Evolutionary conservation across 2,113 vertebrate species (phyloP).

Genomic region (Todiramphus saurophagus): DNA sequence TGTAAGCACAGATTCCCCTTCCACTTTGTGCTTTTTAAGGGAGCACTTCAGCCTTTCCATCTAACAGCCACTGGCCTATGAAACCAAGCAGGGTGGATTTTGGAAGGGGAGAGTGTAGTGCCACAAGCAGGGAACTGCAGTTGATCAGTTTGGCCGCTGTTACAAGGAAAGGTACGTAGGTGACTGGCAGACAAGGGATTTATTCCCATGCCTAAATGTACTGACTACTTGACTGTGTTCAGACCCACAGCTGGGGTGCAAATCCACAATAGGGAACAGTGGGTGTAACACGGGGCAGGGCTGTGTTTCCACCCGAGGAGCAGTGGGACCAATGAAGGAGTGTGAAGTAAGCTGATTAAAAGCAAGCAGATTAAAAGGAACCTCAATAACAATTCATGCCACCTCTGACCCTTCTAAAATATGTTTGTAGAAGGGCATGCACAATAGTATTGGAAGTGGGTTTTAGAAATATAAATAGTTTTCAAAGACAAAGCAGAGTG

Average conservation of each 20-base stretch:
- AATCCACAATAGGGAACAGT: neutral
- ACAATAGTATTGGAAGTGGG: neutral
- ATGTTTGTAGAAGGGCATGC: fast-evolving
- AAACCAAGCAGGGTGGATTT: neutral
- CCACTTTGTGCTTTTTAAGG: neutral
- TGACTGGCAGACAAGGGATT: neutral
- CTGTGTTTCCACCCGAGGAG: neutral
- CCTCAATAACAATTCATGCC: neutral
- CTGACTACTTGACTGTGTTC: neutral
- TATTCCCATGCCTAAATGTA: neutral
- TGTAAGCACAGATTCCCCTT: neutral
- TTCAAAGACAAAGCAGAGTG: neutral
- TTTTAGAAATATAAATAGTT: neutral
- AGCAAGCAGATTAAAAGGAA: neutral
- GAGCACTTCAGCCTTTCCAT: neutral
- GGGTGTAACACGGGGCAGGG: fast-evolving
- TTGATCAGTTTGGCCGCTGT: neutral
- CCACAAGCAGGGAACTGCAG: neutral
- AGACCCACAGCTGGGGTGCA: neutral
- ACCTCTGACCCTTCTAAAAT: neutral
- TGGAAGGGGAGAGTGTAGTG: neutral
- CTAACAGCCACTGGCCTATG: neutral
- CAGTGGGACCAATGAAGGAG: neutral
- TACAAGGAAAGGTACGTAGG: neutral
- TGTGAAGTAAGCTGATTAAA: neutral